These are phyloP conservation scores for Charina bottae DNA, from an alignment of 2,113 vertebrate species.

Conservation along the genomic window DNA sequence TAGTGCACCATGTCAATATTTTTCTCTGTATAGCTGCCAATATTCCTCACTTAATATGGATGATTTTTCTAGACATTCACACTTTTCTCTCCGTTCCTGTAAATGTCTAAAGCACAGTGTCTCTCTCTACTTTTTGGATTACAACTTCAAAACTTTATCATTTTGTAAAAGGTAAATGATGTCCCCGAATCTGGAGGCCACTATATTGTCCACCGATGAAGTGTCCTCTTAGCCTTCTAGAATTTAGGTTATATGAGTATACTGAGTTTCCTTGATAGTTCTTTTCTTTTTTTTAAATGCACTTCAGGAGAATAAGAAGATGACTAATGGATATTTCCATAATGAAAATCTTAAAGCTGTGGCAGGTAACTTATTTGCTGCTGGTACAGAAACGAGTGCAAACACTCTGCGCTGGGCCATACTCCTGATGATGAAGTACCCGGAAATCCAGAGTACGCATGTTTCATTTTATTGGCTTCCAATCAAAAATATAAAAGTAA, in stretches of 20 bases:
- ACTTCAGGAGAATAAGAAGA: background rate
- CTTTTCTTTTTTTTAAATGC: background rate
- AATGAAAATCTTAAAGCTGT: conserved; percentile 53
- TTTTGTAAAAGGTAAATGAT: background rate
- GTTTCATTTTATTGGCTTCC: conserved; percentile 13
- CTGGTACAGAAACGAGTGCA: conserved; percentile 62
- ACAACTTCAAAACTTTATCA: background rate
- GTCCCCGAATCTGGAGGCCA: background rate
- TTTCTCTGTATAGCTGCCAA: background rate
- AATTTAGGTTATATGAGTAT: background rate
- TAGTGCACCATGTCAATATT: background rate
- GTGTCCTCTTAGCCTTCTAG: background rate
- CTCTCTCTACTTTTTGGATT: background rate
- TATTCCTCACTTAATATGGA: background rate
- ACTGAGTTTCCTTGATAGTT: background rate
- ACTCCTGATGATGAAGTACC: conserved; percentile 72
- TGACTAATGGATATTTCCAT: conserved; percentile 46
- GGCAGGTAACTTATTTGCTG: conserved; percentile 53
- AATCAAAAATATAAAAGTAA: background rate
- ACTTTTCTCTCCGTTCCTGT: background rate
- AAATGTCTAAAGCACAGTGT: background rate
- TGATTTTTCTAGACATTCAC: background rate
- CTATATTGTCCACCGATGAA: background rate
- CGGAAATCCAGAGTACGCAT: conserved; percentile 69
- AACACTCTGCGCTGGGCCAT: conserved; percentile 68